These are phyloP conservation scores for Callocephalon fimbriatum DNA, from an alignment of 2,113 vertebrate species.

Conservation along the genomic window DNA sequence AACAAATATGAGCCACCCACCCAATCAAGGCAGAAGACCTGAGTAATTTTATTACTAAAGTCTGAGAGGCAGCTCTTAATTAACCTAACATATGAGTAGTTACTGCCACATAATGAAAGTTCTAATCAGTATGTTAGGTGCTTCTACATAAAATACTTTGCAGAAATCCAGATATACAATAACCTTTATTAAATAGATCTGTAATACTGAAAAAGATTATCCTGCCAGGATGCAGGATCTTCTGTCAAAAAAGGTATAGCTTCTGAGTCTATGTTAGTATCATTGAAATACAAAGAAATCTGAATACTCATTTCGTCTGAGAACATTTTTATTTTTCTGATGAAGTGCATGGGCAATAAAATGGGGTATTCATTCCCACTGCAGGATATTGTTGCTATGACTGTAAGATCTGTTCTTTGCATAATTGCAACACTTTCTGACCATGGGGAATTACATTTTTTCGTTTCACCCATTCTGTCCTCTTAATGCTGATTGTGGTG, in stretches of 20 bases:
- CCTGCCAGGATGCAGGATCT: not conserved
- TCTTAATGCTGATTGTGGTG: not conserved
- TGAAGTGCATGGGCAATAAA: not conserved
- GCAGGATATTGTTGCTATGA: not conserved
- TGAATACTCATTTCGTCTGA: not conserved
- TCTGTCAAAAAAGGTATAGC: not conserved
- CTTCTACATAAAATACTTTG: not conserved
- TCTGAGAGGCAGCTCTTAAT: not conserved
- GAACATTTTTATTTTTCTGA: not conserved
- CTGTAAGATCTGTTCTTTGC: not conserved
- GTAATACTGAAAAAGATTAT: not conserved
- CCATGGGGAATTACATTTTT: not conserved
- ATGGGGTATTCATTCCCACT: not conserved
- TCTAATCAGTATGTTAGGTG: not conserved
- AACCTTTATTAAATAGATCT: not conserved
- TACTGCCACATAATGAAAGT: not conserved
- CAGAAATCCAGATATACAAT: not conserved
- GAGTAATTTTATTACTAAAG: not conserved
- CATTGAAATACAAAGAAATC: not conserved
- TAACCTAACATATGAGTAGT: not conserved
- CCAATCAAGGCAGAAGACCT: not conserved
- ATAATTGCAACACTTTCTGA: not conserved
- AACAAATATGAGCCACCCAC: not conserved
- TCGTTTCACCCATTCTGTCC: not conserved
- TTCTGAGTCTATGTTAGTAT: not conserved